phyloP scores from a whole-genome alignment of 2,888 invertebrate species.

The Clivina fossor region DNA sequence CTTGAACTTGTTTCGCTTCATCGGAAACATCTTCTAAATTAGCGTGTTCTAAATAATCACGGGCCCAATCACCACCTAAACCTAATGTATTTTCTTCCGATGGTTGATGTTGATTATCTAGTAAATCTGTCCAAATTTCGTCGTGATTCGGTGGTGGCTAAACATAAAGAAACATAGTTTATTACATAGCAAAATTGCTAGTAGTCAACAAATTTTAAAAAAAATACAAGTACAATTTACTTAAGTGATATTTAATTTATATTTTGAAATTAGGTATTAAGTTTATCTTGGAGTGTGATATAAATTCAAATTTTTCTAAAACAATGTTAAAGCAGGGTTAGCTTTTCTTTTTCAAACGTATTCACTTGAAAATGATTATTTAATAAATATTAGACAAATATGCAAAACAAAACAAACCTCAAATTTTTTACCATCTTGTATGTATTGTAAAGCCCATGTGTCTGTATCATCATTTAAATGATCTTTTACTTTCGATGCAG shows the following conservation, averaged over 20 bases:
- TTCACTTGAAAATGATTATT: background rate
- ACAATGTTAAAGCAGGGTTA: background rate
- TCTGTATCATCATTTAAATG: conserved; percentile 54
- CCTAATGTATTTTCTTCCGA: conserved; percentile 53
- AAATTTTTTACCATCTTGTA: conserved; percentile 56
- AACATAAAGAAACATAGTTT: conserved; percentile 1
- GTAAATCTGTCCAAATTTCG: conserved; percentile 55
- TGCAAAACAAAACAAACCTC: conserved; percentile 47
- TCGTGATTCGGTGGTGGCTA: conserved; percentile 45
- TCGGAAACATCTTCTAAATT: conserved; percentile 36
- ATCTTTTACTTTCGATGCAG: conserved; percentile 53
- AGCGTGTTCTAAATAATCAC: conserved; percentile 58
- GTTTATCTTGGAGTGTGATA: background rate
- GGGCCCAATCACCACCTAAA: conserved; percentile 63
- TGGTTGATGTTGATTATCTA: conserved; percentile 41
- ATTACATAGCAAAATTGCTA: background rate
- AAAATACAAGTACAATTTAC: background rate
- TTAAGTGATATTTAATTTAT: background rate
- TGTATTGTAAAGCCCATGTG: conserved; percentile 60
- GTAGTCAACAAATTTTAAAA: background rate
- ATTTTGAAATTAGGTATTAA: too few relatives aligned
- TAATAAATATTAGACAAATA: conserved; percentile 41
- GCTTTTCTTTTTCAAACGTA: background rate
- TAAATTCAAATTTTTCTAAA: background rate
- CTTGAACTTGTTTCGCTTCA: conserved; percentile 53